Conservation (phyloP, 2,113 vertebrate species). For the Spea multiplicata region DNA sequence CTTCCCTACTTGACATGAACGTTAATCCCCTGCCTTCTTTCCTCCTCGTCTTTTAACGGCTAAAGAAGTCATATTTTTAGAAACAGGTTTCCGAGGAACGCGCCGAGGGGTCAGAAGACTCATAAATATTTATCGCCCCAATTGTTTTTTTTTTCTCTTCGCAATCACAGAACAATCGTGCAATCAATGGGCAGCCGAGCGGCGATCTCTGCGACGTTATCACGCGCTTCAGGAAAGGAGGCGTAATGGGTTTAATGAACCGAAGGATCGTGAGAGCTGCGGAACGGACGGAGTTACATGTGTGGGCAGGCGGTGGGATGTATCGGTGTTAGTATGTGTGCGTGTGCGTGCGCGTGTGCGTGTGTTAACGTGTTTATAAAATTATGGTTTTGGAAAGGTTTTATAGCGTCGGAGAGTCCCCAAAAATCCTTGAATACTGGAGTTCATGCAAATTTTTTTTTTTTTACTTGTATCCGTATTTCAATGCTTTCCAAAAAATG, state of each 20-base stretch:
- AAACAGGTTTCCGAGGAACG: not conserved
- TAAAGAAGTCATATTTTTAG: not conserved
- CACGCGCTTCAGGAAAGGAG: not conserved
- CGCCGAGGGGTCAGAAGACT: not conserved
- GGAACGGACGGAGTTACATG: too few species aligned
- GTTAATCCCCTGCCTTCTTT: not conserved
- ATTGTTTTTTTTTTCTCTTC: slow-evolving; percentile 11
- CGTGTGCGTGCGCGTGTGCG: too few species aligned
- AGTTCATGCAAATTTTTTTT: too few species aligned
- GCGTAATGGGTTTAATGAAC: not conserved
- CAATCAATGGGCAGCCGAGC: slow-evolving; percentile 29
- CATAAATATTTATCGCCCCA: slow-evolving; percentile 32
- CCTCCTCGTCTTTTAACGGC: not conserved
- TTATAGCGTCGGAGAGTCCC: too few species aligned
- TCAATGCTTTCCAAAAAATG: too few species aligned
- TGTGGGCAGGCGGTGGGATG: not conserved
- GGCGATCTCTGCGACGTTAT: slow-evolving; percentile 2
- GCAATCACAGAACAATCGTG: slow-evolving; percentile 36
- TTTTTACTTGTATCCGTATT: too few species aligned
- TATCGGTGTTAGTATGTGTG: not conserved
- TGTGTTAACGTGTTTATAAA: too few species aligned
- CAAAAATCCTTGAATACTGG: too few species aligned
- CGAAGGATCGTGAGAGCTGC: too few species aligned
- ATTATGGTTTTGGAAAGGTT: too few species aligned
- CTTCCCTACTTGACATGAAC: not conserved